Evolutionary conservation across 2,888 invertebrate species (phyloP).

Genomic region (Drosophila buzzatii): DNA sequence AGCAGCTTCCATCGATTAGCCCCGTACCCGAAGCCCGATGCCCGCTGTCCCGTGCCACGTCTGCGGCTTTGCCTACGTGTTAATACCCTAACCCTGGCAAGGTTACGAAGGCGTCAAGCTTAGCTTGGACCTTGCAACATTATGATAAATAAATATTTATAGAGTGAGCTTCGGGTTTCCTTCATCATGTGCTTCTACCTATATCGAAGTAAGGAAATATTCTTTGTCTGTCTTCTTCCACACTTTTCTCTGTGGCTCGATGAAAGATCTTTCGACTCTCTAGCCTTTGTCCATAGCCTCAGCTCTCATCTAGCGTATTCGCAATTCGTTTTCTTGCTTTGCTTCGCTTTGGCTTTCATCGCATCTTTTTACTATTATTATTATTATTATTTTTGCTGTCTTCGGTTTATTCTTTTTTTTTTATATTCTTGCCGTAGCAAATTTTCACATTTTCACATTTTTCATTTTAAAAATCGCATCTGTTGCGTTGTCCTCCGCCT

Average conservation of each 20-base stretch:
- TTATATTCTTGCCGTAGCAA: conserved; percentile 57
- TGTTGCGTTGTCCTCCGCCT: conserved; percentile 53
- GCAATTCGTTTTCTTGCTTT: not conserved
- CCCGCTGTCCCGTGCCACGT: conserved; percentile 11
- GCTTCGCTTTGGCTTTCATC: not conserved
- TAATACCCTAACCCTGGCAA: conserved; percentile 19
- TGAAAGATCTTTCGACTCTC: not conserved
- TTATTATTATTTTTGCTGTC: conserved; percentile 8
- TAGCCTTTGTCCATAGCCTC: no score
- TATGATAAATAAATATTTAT: not conserved
- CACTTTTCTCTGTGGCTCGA: not conserved
- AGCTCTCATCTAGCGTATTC: conserved; percentile 5
- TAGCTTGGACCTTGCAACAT: no score
- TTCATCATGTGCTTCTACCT: not conserved
- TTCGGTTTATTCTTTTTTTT: conserved; percentile 17
- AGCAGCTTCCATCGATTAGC: conserved; percentile 47
- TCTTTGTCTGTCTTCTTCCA: not conserved
- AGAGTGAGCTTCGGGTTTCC: not conserved
- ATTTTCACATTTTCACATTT: conserved; percentile 61
- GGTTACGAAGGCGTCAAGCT: not conserved
- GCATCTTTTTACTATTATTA: conserved; percentile 10
- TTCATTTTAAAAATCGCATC: conserved; percentile 65
- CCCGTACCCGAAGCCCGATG: conserved; percentile 1
- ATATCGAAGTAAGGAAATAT: not conserved
- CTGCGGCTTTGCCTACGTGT: conserved; percentile 23